Evolutionary conservation across 2,113 vertebrate genomes (phyloP).

Genomic region (Dinomys branickii): DNA sequence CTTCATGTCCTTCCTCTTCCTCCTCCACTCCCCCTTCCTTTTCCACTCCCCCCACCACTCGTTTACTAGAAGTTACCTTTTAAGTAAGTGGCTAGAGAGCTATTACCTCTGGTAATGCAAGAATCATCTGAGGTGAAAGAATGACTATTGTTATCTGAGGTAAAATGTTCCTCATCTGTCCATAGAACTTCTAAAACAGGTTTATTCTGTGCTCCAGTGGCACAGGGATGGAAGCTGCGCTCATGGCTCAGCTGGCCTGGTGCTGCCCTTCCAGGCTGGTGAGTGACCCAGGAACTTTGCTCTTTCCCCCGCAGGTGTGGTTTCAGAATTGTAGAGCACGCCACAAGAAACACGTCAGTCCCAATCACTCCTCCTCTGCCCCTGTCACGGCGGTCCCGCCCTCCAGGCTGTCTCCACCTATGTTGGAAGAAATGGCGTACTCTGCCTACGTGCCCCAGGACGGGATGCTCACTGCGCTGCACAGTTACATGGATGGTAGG

Average conservation of each 20-base stretch:
- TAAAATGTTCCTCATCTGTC: not conserved
- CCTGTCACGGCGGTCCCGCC: conserved; percentile 90
- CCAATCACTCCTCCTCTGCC: conserved; percentile 90
- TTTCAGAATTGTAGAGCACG: conserved; percentile 98
- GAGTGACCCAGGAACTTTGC: not conserved
- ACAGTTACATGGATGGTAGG: conserved; percentile 96
- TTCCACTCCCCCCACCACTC: not conserved
- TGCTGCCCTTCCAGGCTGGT: not conserved
- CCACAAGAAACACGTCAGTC: conserved; percentile 97
- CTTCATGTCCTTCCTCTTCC: not conserved
- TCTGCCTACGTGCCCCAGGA: conserved; percentile 92
- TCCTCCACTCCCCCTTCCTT: not conserved
- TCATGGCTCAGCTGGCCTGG: not conserved
- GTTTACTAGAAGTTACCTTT: not conserved
- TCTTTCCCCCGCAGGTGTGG: conserved; percentile 90
- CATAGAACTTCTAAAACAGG: not conserved
- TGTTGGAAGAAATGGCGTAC: conserved; percentile 94
- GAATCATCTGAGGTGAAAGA: not conserved
- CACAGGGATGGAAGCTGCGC: not conserved
- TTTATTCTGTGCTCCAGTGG: not conserved
- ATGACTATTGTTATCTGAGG: not conserved
- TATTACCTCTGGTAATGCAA: not conserved
- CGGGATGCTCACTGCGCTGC: conserved; percentile 93
- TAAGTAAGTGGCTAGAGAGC: conserved; percentile 3
- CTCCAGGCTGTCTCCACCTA: conserved; percentile 91